These are phyloP conservation scores for Scomber japonicus DNA, from an alignment of 2,113 vertebrate genomes.

Conservation along the genomic window DNA sequence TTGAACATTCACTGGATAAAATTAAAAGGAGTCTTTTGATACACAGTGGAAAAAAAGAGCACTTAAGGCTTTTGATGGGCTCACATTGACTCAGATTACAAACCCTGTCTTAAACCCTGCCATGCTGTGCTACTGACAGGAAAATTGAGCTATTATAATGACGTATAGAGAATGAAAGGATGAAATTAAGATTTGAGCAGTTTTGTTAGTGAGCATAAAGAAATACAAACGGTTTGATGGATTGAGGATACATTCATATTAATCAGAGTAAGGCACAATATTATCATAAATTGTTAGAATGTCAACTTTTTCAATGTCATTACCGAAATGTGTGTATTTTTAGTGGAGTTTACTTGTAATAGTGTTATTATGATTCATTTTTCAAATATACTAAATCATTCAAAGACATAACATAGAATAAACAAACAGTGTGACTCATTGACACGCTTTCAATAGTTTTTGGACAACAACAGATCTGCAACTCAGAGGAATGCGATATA, in stretches of 20 bases:
- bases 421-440: not conserved
- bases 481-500: too few species aligned
- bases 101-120: slow-evolving; percentile 23
- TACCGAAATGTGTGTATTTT: not conserved
- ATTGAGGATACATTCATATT: not conserved
- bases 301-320: not conserved
- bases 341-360: not conserved
- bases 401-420: not conserved
- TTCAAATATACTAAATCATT: not conserved
- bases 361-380: not conserved
- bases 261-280: not conserved
- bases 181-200: slow-evolving; percentile 1
- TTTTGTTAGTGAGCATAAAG: slow-evolving; percentile 21
- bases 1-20: slow-evolving; percentile 34
- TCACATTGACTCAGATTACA: slow-evolving; percentile 43
- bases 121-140: not conserved
- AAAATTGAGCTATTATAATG: slow-evolving; percentile 7
- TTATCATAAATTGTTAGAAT: not conserved
- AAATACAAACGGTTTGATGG: not conserved
- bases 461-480: too few species aligned
- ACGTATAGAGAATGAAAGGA: not conserved
- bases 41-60: slow-evolving; percentile 23
- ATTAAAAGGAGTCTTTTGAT: slow-evolving; percentile 48
- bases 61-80: slow-evolving; percentile 52
- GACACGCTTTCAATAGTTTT: too few species aligned